Evolutionary conservation across 2,888 invertebrate species (phyloP), one percentile per base, ranked within the genome.

Genomic region (Yponomeuta sedellus): DNA sequence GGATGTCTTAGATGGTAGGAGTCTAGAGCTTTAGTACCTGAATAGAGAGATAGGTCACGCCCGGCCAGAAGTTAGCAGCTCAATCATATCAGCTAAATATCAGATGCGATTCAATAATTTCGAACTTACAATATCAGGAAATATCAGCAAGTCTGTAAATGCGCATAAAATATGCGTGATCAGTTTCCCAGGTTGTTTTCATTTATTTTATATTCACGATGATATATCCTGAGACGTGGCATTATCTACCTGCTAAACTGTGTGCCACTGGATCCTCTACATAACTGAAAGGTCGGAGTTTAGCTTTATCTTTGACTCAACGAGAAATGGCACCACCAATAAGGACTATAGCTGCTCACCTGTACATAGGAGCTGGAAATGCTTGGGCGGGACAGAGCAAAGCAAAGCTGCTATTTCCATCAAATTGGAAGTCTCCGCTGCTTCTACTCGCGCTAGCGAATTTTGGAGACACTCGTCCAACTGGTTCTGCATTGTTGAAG

Each of bases 321-420:
- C 5, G 34, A 34, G 10, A 34, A 34, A 5, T 34, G 34, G 34
- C 10, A 34, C 5, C 34, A 34, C 8, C 6, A 34, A 34, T 8
- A 34, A 34, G 34, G 34, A 34, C 34, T 34, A 52, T 52, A 16
- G 16, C 5, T 64, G 74, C 94, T 93, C 87, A 91, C 89, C 90
- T 90, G 89, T 89, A 89, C 70, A 83, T 73, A 72, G 90, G 89
- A 79, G 88, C 88, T 77, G 88, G 88, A 79, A 83, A 88, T 73
- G 94, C 95, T 89, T 96, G 95, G 67, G 94, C 94, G 64, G 95
- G 95, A 79, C 95, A 96, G 73, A 94, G 91, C 70, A 96, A 91
- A 66, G 94, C 92, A 72, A 94, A 87, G 72, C 84, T 74, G 34
- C 78, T 75, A 70, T 82, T 88, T 72, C 81, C 74, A 66, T 78